Evolutionary conservation across 92 coral and sea anemone species (phyloP).

Genomic region (Phenganax stokvisi): DNA sequence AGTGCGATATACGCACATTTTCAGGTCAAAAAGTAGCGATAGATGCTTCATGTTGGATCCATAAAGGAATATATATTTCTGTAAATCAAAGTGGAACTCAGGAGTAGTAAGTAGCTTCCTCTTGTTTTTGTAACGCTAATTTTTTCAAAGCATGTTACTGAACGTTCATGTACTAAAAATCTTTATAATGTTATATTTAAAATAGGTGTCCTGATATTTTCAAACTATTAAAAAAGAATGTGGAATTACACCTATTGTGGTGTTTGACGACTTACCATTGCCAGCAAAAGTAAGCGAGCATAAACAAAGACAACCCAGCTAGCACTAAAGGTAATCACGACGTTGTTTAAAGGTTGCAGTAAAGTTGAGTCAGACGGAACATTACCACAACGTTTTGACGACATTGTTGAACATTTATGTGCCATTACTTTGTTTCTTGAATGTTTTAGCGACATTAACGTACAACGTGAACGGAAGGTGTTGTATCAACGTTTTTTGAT

Average conservation of each 20-base stretch:
- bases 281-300: constrained; percentile 22
- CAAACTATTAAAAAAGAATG: constrained; percentile 7
- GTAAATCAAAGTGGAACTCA: background rate
- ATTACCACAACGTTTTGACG: too few species aligned
- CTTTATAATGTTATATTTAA: background rate
- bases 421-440: too few species aligned
- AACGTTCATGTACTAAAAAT: background rate
- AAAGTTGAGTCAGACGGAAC: too few species aligned
- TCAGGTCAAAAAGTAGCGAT: constrained; percentile 4
- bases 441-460: too few species aligned
- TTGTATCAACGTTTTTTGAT: too few species aligned
- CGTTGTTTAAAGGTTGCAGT: too few species aligned
- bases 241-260: constrained; percentile 6
- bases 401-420: too few species aligned
- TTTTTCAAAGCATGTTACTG: too few species aligned
- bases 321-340: too few species aligned
- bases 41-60: constrained; percentile 23
- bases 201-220: constrained; percentile 21
- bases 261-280: constrained; percentile 26
- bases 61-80: constrained; percentile 25
- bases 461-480: too few species aligned
- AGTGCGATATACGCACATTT: background rate
- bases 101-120: background rate
- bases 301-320: background rate
- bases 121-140: too few species aligned